phyloP scores from a whole-genome alignment of 2,888 invertebrate species.

The Apoda limacodes region DNA sequence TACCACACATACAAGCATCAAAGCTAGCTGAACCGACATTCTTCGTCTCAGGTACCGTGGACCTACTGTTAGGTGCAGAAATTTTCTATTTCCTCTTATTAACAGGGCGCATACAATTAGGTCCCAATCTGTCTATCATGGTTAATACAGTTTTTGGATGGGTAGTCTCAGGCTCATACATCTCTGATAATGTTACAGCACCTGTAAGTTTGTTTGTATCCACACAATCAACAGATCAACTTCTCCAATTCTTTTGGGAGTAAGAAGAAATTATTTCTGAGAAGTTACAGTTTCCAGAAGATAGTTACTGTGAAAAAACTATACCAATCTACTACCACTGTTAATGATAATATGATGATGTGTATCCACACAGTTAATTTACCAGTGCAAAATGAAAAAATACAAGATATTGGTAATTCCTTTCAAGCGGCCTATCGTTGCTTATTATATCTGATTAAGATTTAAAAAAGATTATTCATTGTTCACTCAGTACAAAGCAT shows the following conservation, averaged over 20 bases:
- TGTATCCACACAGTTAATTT: slow-evolving; percentile 8
- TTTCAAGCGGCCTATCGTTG: slow-evolving; percentile 16
- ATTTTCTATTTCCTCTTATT: slow-evolving; percentile 7
- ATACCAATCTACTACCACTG: background rate
- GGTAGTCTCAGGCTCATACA: slow-evolving; percentile 12
- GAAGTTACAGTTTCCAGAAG: slow-evolving; percentile 6
- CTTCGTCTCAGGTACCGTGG: slow-evolving; percentile 9
- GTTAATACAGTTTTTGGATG: slow-evolving; percentile 11
- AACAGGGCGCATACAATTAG: slow-evolving; percentile 7
- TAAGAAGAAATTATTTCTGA: slow-evolving; percentile 8
- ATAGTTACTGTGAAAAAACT: slow-evolving; percentile 11
- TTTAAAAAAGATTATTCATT: slow-evolving; percentile 12
- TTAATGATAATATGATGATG: background rate
- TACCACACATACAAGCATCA: background rate
- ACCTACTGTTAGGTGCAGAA: slow-evolving; percentile 14
- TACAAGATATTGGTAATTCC: slow-evolving; percentile 13
- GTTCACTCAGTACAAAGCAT: too few relatives aligned
- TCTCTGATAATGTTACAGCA: too few relatives aligned
- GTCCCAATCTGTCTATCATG: slow-evolving; percentile 7
- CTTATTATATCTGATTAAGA: slow-evolving; percentile 11
- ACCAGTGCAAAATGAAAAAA: slow-evolving; percentile 8
- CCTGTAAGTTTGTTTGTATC: too few relatives aligned
- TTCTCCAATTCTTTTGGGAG: slow-evolving; percentile 10
- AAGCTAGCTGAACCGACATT: slow-evolving; percentile 1
- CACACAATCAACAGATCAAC: slow-evolving; percentile 1